Evolutionary conservation across 2,797 vertebrate genomes (phyloP).

Genomic region (Graptemys geographica): DNA sequence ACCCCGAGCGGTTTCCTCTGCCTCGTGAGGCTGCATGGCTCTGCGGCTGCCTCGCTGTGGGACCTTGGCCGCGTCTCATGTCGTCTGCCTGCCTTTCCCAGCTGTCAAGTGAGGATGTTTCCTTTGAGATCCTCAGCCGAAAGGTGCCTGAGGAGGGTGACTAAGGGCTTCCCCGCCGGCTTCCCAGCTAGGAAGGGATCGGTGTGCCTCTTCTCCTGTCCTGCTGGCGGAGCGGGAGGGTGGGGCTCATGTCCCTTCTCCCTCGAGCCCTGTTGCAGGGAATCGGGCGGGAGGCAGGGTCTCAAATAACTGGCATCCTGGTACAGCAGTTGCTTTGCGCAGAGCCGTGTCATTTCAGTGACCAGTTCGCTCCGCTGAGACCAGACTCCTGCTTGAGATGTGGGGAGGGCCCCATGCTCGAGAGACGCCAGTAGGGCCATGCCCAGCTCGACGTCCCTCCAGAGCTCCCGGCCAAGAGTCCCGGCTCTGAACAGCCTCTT

Average conservation of each 20-base stretch:
- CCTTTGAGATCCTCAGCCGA: not conserved
- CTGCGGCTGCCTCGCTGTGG: not conserved
- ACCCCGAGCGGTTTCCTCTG: not conserved
- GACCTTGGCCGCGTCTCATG: not conserved
- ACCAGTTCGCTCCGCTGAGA: not conserved
- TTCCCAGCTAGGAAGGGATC: not conserved
- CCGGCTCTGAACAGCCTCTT: not conserved
- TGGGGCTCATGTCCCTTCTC: not conserved
- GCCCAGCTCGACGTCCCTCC: not conserved
- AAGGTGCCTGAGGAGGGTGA: not conserved
- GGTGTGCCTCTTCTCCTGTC: too few species aligned
- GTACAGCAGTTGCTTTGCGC: not conserved
- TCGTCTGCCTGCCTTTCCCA: not conserved
- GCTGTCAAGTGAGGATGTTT: not conserved
- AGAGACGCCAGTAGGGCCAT: too few species aligned
- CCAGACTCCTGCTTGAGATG: not conserved
- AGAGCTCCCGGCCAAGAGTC: not conserved
- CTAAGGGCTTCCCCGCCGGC: not conserved
- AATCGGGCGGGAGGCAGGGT: not conserved
- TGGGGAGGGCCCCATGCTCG: too few species aligned
- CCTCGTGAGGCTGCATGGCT: rapidly evolving
- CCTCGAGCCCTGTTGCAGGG: not conserved
- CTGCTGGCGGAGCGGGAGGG: too few species aligned
- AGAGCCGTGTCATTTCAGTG: not conserved
- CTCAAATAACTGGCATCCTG: not conserved